These are phyloP conservation scores for Acleris emargana DNA, from an alignment of 2,888 invertebrate species.

Conservation along the genomic window DNA sequence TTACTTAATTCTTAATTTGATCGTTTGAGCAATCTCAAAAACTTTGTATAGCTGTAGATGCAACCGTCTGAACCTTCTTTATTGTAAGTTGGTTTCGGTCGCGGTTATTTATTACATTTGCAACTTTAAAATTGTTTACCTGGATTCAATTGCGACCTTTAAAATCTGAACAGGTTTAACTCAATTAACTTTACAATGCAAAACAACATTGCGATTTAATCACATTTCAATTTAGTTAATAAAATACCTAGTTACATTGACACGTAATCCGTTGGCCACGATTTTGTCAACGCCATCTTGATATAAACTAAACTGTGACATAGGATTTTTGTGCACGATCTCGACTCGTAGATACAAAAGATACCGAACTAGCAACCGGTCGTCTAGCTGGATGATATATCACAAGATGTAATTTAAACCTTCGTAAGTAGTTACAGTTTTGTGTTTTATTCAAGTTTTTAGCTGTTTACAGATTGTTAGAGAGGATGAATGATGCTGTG, in stretches of 20 bases:
- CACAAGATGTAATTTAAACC: slow-evolving; percentile 12
- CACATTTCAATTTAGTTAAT: slow-evolving; percentile 29
- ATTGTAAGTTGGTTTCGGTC: too few species aligned
- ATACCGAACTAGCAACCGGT: slow-evolving; percentile 45
- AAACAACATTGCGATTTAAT: slow-evolving; percentile 24
- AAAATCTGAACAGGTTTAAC: slow-evolving; percentile 5
- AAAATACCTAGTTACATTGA: slow-evolving; percentile 25
- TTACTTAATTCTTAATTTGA: slow-evolving; percentile 20
- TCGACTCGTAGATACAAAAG: slow-evolving; percentile 56
- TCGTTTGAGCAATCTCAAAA: slow-evolving; percentile 1
- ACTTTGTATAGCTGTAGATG: not conserved
- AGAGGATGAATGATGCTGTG: not conserved
- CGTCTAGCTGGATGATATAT: slow-evolving; percentile 27
- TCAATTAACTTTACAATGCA: not conserved
- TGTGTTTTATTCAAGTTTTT: not conserved
- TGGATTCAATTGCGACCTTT: slow-evolving; percentile 5
- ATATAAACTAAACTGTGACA: slow-evolving; percentile 46
- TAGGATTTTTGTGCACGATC: slow-evolving; percentile 68
- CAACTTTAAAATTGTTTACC: not conserved
- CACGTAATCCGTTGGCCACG: slow-evolving; percentile 64
- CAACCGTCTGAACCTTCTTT: not conserved
- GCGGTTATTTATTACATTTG: too few species aligned
- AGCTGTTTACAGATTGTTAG: not conserved
- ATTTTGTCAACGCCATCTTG: slow-evolving; percentile 61
- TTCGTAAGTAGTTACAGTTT: not conserved